phyloP scores from a whole-genome alignment of 1,140 invertebrate genomes.

The Cyphomyrmex costatus region DNA sequence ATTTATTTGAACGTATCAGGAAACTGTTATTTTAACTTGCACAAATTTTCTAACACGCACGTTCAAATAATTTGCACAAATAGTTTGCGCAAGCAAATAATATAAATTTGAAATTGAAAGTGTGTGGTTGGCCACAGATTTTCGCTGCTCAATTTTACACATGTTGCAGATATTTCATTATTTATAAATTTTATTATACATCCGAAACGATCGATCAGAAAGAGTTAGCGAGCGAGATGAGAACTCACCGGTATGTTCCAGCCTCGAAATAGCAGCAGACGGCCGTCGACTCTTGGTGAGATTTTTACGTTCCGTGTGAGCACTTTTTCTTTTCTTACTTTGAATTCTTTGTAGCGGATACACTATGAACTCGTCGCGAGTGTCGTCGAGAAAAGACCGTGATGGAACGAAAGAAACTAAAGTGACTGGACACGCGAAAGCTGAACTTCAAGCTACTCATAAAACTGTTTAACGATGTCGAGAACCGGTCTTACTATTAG shows the following conservation, averaged over 20 bases:
- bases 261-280: constrained; percentile 76
- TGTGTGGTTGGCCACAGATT: too few species aligned
- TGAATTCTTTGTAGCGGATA: not conserved
- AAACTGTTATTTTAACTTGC: too few species aligned
- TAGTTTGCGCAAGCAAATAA: too few species aligned
- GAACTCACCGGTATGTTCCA: constrained; percentile 71
- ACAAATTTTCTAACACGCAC: too few species aligned
- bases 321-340: constrained; percentile 62
- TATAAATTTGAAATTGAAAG: too few species aligned
- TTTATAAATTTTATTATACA: not conserved
- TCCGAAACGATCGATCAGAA: not conserved
- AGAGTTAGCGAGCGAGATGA: constrained; percentile 15
- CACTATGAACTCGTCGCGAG: not conserved
- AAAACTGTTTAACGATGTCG: not conserved
- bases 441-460: not conserved
- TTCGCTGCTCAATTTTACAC: not conserved
- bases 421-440: not conserved
- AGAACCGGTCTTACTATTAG: not conserved
- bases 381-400: not conserved
- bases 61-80: too few species aligned
- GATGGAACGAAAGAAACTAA: not conserved
- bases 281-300: constrained; percentile 67
- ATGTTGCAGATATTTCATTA: not conserved
- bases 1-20: too few species aligned
- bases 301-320: constrained; percentile 65